phyloP scores from a whole-genome alignment of 2,888 invertebrate species.

The Lithophane semibrunnea region DNA sequence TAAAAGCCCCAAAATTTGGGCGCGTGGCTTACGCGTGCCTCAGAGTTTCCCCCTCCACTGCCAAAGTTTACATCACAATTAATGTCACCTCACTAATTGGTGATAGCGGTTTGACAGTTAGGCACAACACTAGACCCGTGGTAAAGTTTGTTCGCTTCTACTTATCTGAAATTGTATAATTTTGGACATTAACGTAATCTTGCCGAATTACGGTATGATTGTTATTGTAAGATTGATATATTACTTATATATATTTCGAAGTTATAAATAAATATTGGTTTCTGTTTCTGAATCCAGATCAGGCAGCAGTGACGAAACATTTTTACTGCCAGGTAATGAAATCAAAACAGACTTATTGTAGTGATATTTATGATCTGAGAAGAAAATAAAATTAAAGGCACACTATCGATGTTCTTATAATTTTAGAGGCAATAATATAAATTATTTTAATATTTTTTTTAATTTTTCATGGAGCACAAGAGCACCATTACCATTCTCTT shows the following conservation, averaged over 20 bases:
- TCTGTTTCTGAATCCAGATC: constrained; percentile 1
- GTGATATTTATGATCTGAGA: neutral
- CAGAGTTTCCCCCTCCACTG: constrained; percentile 68
- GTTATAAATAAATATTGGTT: neutral
- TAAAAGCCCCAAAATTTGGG: constrained; percentile 75
- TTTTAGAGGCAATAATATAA: neutral
- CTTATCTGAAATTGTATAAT: constrained; percentile 51
- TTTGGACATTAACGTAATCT: constrained; percentile 39
- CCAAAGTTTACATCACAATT: constrained; percentile 83
- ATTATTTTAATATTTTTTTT: neutral
- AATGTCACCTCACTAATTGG: constrained; percentile 84
- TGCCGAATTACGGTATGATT: constrained; percentile 9
- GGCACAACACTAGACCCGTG: constrained; percentile 64
- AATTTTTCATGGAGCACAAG: neutral
- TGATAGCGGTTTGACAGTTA: constrained; percentile 78
- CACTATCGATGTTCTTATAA: too few relatives aligned
- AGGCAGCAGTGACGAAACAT: neutral
- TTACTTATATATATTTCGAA: neutral
- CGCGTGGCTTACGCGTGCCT: constrained; percentile 83
- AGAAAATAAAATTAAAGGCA: neutral
- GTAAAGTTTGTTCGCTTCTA: constrained; percentile 57
- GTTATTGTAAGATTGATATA: constrained; percentile 14
- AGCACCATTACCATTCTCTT: neutral
- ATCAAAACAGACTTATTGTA: neutral
- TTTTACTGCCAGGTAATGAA: neutral